Percentiles rank a stretch among this genome's conserved stretches.
Evolutionary conservation across 2,888 invertebrate species (phyloP).

Genomic region (Cataglyphis cursor): DNA sequence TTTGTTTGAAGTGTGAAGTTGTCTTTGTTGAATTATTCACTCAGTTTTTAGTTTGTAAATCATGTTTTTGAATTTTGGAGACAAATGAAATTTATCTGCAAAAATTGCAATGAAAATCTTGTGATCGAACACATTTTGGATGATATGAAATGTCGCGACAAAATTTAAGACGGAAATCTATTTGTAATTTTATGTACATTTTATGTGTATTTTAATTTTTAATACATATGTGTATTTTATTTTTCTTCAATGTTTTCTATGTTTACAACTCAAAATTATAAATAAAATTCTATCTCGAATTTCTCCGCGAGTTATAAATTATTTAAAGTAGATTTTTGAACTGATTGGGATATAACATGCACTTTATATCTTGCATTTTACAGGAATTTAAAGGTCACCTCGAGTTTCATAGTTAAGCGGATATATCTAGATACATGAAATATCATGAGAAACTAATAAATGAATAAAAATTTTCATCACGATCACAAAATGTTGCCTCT

Average conservation of each 20-base stretch:
- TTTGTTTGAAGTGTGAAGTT: constrained; percentile 19
- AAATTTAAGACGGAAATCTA: background rate
- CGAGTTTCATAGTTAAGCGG: background rate
- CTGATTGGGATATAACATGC: background rate
- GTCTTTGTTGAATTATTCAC: background rate
- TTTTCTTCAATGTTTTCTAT: background rate
- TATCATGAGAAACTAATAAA: background rate
- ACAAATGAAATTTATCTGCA: background rate
- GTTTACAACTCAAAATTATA: background rate
- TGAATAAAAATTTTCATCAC: constrained; percentile 10
- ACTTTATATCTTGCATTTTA: background rate
- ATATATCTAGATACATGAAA: background rate
- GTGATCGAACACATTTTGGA: background rate
- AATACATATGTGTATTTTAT: background rate
- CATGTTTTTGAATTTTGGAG: background rate
- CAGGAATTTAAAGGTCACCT: background rate
- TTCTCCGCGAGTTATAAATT: background rate
- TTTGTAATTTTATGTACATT: background rate
- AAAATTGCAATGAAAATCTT: background rate
- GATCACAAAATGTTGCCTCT: constrained; percentile 6
- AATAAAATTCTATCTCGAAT: background rate
- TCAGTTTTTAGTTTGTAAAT: background rate
- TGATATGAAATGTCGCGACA: background rate
- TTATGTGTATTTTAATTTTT: background rate
- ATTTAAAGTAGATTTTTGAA: background rate